These are phyloP conservation scores for Alcis repandata DNA, from an alignment of 2,888 invertebrate genomes.

Conservation along the genomic window DNA sequence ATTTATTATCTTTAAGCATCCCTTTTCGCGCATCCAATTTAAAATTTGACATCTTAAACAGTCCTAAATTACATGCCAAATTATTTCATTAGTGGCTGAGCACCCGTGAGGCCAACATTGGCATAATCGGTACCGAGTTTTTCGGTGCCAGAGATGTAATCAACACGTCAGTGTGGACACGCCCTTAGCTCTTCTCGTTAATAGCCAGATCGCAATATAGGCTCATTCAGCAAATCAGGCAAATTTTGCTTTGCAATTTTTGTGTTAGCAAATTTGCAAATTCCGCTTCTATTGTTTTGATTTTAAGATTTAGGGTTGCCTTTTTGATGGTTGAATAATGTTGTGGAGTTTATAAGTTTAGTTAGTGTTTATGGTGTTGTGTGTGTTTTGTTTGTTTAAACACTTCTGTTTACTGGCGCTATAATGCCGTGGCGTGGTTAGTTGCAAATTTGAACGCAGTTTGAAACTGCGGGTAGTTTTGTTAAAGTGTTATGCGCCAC, in stretches of 20 bases:
- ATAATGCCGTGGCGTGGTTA: conserved; percentile 23
- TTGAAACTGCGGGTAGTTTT: neutral
- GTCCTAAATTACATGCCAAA: conserved; percentile 84
- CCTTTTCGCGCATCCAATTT: conserved; percentile 85
- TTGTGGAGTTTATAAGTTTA: conserved; percentile 58
- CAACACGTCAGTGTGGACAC: conserved; percentile 78
- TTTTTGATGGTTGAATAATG: neutral
- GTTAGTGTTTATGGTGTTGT: conserved; percentile 65
- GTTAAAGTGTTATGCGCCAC: neutral
- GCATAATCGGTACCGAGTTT: conserved; percentile 66
- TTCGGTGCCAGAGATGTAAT: conserved; percentile 80
- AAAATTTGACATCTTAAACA: conserved; percentile 87
- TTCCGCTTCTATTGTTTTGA: conserved; percentile 40
- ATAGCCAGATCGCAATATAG: conserved; percentile 79
- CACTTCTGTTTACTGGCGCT: conserved; percentile 41
- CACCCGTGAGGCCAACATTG: conserved; percentile 59
- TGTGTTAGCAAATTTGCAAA: conserved; percentile 30
- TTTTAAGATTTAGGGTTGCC: conserved; percentile 28
- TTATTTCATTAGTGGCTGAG: conserved; percentile 82
- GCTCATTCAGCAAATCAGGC: conserved; percentile 69
- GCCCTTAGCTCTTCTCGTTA: conserved; percentile 78
- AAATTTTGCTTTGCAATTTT: conserved; percentile 46
- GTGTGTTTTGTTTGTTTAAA: conserved; percentile 60
- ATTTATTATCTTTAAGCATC: conserved; percentile 81
- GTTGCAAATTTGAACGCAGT: conserved; percentile 8